These are phyloP conservation scores for Capreolus pygargus DNA, from an alignment of 2,113 vertebrate species.

Conservation along the genomic window DNA sequence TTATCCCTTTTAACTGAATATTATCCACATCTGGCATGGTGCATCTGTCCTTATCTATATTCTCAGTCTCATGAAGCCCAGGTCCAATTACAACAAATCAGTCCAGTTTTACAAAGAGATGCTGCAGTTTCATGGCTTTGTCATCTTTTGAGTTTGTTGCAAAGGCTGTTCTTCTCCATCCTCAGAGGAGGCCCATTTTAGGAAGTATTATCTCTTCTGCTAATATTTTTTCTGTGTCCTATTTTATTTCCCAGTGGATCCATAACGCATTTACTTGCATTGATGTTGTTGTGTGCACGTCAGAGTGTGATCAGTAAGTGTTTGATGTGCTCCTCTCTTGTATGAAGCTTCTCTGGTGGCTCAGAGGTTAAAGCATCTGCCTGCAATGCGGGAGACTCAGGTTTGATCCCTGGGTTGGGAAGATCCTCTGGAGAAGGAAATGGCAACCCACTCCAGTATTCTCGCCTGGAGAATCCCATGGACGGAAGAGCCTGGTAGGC, in stretches of 20 bases:
- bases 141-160: background rate
- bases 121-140: background rate
- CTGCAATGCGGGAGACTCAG: background rate
- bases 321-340: background rate
- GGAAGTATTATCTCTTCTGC: background rate
- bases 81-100: background rate
- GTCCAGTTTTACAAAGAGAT: background rate
- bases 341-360: background rate
- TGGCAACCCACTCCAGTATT: background rate
- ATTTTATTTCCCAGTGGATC: background rate
- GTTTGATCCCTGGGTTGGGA: background rate
- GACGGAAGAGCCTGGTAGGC: background rate
- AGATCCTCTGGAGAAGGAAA: background rate
- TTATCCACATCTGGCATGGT: no score
- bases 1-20: background rate
- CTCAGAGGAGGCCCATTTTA: background rate
- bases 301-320: background rate
- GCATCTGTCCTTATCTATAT: background rate
- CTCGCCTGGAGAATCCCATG: background rate
- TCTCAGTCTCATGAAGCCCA: background rate
- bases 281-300: background rate
- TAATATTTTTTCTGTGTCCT: background rate
- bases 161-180: background rate
- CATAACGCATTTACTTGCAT: background rate
- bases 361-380: background rate